Conservation (phyloP, 35 echinoderm and acorn worm genomes). For the Strongylocentrotus purpuratus region DNA sequence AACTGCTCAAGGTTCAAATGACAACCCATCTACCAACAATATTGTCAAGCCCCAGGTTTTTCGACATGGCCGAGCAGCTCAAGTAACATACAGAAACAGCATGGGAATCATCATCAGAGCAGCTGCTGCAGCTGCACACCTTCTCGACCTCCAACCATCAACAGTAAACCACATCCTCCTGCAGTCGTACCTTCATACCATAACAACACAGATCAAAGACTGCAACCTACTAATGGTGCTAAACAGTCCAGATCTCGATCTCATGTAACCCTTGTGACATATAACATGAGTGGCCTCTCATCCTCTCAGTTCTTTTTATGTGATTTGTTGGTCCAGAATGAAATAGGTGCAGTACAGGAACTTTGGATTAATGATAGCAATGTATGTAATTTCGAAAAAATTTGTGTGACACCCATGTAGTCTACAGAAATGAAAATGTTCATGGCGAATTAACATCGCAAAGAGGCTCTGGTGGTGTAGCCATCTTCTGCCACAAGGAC, state of each 20-base stretch:
- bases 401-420: not conserved
- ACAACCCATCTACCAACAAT: not conserved
- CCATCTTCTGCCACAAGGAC: not conserved
- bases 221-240: not conserved
- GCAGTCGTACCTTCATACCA: not conserved
- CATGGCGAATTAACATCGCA: not conserved
- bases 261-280: not conserved
- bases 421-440: not conserved
- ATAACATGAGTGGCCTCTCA: not conserved
- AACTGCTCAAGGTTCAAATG: not conserved
- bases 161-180: not conserved
- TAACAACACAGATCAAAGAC: not conserved
- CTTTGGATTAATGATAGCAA: not conserved
- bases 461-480: not conserved
- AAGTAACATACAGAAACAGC: not conserved
- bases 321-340: not conserved
- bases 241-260: not conserved
- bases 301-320: slow-evolving; percentile 1
- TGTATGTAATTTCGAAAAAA: not conserved
- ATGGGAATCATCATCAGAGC: not conserved
- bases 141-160: not conserved
- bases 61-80: not conserved
- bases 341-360: not conserved
- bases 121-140: not conserved
- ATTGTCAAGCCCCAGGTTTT: not conserved